Evolutionary conservation across 2,888 invertebrate species (phyloP), one percentile per base, ranked within the genome.

Genomic region (Zeuzera pyrina): DNA sequence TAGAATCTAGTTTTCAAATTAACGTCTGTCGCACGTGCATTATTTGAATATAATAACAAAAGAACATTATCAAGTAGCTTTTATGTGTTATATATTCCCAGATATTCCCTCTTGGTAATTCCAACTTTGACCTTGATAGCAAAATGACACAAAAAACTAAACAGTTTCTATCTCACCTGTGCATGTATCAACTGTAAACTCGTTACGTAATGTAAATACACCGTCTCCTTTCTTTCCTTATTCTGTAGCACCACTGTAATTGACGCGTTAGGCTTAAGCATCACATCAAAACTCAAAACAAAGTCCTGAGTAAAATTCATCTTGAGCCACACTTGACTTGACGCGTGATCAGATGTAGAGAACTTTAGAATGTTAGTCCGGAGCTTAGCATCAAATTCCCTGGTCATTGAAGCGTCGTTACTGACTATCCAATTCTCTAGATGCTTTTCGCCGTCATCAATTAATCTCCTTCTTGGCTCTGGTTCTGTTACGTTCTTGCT

Each of bases 401-500:
- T 79, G 3, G 83, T 84, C 49, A 91, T 71, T 13, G 85, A 83
- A 11, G 91, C 90, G 31, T 88, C 89, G 45, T 86, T 86, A n/a
- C 92, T 91, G 2, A 90, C 86, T 2, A 79, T 81, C 95, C 95
- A 95, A 30, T 87, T 86, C 31, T 87, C 88, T 35, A 86, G 68
- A 52, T 86, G 73, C 41, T 84, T 85, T 47, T 92, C 90, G 0
- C 89, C 91, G 60, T 95, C 92, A 51, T 95, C 95, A 5, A 95
- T 47, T 0, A 69, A 37, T 29, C 87, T 88, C 39, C 88, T 81
- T 29, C 90, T 86, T 0, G 95, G 94, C 45, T 92, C 90, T 0
- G 91, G 90, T 52, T 95, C 95, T 0, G 92, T 93, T 8, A 97
- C 74, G 69, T 95, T 93, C 71, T 98, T 97, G 71, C 96, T 97